A percentile compares a stretch with the other conserved stretches of the same genome.
phyloP scores from a whole-genome alignment of 2,888 invertebrate genomes.

The Eledona agricola region DNA sequence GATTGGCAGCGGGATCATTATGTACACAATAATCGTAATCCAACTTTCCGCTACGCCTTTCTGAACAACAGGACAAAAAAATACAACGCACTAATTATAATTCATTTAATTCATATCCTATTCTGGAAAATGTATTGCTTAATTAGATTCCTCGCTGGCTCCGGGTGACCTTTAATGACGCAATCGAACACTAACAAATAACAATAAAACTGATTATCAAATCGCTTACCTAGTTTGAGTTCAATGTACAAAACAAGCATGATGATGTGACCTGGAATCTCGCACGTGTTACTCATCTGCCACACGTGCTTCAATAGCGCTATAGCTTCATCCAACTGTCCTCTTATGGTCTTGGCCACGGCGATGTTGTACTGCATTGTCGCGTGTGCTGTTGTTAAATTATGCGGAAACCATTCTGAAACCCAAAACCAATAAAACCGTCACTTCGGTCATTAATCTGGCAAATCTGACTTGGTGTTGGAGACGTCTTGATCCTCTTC shows the following conservation, averaged over 20 bases:
- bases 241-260: conserved; percentile 73
- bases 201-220: not conserved
- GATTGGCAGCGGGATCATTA: conserved; percentile 54
- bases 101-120: conserved; percentile 9
- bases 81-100: not conserved
- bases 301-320: conserved; percentile 64
- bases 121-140: conserved; percentile 68
- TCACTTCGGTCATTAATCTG: not conserved
- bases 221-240: conserved; percentile 69
- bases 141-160: conserved; percentile 67
- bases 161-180: conserved; percentile 63
- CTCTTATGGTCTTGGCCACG: conserved; percentile 77
- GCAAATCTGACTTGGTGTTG: conserved; percentile 52
- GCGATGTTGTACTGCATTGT: conserved; percentile 82
- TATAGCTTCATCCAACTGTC: conserved; percentile 73
- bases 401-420: conserved; percentile 71
- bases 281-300: conserved; percentile 63
- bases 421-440: too few species aligned
- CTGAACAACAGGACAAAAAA: conserved; percentile 9
- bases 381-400: conserved; percentile 72
- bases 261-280: conserved; percentile 71
- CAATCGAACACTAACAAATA: conserved; percentile 1
- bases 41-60: conserved; percentile 46
- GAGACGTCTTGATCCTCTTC: conserved; percentile 55
- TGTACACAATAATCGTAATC: conserved; percentile 55